Evolutionary conservation across 2,888 invertebrate genomes (phyloP).

Genomic region (Drosophila sordidula): DNA sequence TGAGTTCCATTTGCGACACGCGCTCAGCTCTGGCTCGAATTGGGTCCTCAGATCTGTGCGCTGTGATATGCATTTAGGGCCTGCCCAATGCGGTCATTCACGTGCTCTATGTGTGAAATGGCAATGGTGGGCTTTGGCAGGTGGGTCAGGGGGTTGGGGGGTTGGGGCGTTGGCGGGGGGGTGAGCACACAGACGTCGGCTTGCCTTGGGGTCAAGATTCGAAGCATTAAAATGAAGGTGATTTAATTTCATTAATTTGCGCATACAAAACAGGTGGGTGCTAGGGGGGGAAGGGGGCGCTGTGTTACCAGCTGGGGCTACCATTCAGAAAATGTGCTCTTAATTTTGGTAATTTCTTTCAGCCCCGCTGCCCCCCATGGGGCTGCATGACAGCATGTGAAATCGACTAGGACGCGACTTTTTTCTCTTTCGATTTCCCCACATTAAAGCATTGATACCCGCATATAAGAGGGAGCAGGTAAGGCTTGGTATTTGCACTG

Average conservation of each 20-base stretch:
- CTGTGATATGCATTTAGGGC: slow-evolving; percentile 27
- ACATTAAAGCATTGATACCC: slow-evolving; percentile 62
- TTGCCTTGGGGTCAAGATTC: slow-evolving; percentile 31
- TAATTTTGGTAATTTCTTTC: slow-evolving; percentile 72
- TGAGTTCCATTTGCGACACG: background rate
- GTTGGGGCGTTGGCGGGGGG: too few species aligned
- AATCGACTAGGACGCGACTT: slow-evolving; percentile 36
- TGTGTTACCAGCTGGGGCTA: slow-evolving; percentile 3
- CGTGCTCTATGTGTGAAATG: slow-evolving; percentile 11
- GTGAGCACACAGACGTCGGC: background rate
- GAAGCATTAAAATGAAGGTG: slow-evolving; percentile 66
- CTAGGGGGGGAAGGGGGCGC: background rate
- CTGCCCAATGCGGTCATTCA: background rate
- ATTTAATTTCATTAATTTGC: slow-evolving; percentile 78
- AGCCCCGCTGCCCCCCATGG: background rate
- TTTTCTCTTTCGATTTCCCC: slow-evolving; percentile 50
- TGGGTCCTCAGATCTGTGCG: slow-evolving; percentile 22
- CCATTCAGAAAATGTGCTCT: slow-evolving; percentile 56
- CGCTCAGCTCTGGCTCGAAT: background rate
- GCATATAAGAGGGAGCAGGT: too few species aligned
- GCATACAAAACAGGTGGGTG: slow-evolving; percentile 23
- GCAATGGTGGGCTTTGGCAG: background rate
- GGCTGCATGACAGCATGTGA: slow-evolving; percentile 56
- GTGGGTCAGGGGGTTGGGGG: background rate
- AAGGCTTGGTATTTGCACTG: too few species aligned